Evolutionary conservation across 1,140 invertebrate species (phyloP), one percentile per base, ranked within the genome.

Genomic region (Copidosoma floridanum): DNA sequence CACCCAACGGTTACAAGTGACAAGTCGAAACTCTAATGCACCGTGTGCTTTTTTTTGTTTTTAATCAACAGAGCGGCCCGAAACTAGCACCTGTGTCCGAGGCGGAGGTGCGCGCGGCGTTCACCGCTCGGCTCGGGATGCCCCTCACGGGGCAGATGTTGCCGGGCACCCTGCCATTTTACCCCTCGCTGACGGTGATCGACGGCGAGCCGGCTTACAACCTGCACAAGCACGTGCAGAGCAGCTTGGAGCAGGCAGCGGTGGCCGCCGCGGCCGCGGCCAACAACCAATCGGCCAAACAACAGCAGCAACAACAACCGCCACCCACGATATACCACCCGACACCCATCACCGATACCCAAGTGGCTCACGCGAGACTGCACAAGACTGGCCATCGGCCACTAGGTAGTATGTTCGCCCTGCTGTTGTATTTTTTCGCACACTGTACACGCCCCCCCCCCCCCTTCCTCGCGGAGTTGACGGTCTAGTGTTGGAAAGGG

Each of bases 321-420:
- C 38, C 14, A 67, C 11, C 4, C 18, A 43, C 41, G 11, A 68
- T 75, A 23, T 76, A 78, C 52, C 71, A 76, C 46, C 66, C 69
- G 24, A 61, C 74, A 8, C 82, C 82, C n/a, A 85, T 86, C 60
- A 85, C 85, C 35, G 85, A 87, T 73, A 82, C 84, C 58, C 86
- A 88, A 71, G 85, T 87, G 65, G 87, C 88, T 54, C 86, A 89
- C 71, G 88, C 89, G 64, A 85, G 90, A 71, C 83, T 92, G 24
- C 85, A 85, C 76, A 90, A 90, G 80, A 82, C 85, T 77, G 82
- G 86, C 66, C 87, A 89, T 69, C 84, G 92, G 65, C 92, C 92
- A 60, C 83, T 96, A 75, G 92, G 92, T 81, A 80, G 79, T 81
- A 81, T 80, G 79, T 81, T 79, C 71, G 72, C 72, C 72, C 67